Conservation (phyloP, 2,888 invertebrate species). For the Torymus texanus region DNA sequence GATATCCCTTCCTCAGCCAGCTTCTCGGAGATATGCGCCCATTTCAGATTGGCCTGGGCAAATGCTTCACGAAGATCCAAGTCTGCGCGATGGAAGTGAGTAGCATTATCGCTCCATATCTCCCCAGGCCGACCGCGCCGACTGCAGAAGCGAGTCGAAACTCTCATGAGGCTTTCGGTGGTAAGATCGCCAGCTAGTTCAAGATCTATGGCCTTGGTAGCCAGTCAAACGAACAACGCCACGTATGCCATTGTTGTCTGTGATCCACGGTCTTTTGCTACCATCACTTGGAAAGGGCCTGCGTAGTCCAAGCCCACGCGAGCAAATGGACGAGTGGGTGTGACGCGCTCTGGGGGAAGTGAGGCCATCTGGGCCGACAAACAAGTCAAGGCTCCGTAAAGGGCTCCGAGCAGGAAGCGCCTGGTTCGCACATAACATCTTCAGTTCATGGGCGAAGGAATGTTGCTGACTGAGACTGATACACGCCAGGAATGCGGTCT, state of each 20-base stretch:
- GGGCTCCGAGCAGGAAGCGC: not conserved
- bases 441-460: not conserved
- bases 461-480: not conserved
- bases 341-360: slow-evolving; percentile 29
- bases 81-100: slow-evolving; percentile 50
- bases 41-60: not conserved
- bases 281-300: not conserved
- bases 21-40: not conserved
- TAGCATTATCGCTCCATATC: slow-evolving; percentile 62
- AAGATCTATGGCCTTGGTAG: slow-evolving; percentile 61
- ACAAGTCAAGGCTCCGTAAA: not conserved
- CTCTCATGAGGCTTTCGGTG: slow-evolving; percentile 57
- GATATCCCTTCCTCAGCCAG: slow-evolving; percentile 2
- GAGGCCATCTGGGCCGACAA: not conserved
- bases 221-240: slow-evolving; percentile 61
- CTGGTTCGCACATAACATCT: not conserved
- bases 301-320: not conserved
- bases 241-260: slow-evolving; percentile 54
- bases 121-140: slow-evolving; percentile 58
- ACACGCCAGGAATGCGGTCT: not conserved
- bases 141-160: slow-evolving; percentile 56
- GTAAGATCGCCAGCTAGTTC: slow-evolving; percentile 58
- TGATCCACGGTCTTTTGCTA: slow-evolving; percentile 34
- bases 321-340: not conserved
- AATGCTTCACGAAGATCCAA: not conserved